Evolutionary conservation across 2,888 invertebrate genomes (phyloP).

Genomic region (Epinotia nisella): DNA sequence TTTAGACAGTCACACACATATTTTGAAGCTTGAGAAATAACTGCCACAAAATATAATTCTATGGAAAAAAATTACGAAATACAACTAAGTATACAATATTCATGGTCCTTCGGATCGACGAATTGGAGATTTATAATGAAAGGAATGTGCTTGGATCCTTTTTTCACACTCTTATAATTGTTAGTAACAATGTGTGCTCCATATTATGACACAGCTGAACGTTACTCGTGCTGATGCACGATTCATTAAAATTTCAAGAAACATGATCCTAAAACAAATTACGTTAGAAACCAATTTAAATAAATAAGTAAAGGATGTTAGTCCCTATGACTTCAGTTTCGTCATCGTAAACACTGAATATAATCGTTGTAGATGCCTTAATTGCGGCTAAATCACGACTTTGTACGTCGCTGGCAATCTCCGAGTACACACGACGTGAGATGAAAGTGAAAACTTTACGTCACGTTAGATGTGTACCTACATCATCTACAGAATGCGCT

Average conservation of each 20-base stretch:
- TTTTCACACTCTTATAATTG: background rate
- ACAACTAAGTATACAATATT: background rate
- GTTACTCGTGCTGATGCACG: background rate
- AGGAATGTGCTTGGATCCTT: background rate
- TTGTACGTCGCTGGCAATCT: constrained; percentile 54
- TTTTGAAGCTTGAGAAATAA: background rate
- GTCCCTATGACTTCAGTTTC: constrained; percentile 46
- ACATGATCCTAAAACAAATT: constrained; percentile 16
- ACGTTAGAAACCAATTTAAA: constrained; percentile 22
- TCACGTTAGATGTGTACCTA: constrained; percentile 28
- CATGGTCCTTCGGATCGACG: background rate
- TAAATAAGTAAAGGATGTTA: constrained; percentile 28
- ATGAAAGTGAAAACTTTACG: constrained; percentile 61
- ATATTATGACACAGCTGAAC: background rate
- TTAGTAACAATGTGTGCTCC: background rate
- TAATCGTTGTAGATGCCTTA: constrained; percentile 64
- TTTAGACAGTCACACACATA: background rate
- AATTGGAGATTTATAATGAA: background rate
- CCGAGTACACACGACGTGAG: constrained; percentile 53
- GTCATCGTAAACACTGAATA: constrained; percentile 49
- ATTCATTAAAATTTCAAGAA: constrained; percentile 3
- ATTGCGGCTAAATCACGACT: constrained; percentile 60
- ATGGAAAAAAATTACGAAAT: background rate
- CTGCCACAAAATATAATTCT: background rate
- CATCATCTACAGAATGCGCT: background rate